Evolutionary conservation across 2,888 invertebrate species (phyloP).

Genomic region (Acleris literana): DNA sequence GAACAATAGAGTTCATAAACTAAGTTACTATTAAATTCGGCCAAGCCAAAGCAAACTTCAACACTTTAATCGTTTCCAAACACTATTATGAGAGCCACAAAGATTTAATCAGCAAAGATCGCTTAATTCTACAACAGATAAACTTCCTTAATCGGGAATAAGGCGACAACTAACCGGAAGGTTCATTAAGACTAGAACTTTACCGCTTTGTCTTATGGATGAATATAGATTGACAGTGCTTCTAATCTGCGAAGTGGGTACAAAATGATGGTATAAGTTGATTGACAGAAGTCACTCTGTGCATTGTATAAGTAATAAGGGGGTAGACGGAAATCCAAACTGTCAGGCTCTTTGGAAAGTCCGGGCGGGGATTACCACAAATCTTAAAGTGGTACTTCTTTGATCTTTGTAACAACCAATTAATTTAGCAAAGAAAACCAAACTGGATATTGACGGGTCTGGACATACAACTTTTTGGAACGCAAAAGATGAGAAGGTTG

Average conservation of each 20-base stretch:
- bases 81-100: constrained; percentile 72
- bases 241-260: constrained; percentile 51
- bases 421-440: constrained; percentile 73
- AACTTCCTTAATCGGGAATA: constrained; percentile 53
- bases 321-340: constrained; percentile 69
- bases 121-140: constrained; percentile 66
- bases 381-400: constrained; percentile 67
- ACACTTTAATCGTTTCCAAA: constrained; percentile 70
- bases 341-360: constrained; percentile 70
- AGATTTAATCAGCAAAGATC: constrained; percentile 73
- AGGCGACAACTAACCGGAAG: constrained; percentile 45
- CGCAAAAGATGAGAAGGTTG: constrained; percentile 47
- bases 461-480: constrained; percentile 28
- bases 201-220: constrained; percentile 43
- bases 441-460: constrained; percentile 64
- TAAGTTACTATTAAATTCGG: constrained; percentile 40
- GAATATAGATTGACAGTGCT: constrained; percentile 43
- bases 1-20: not conserved
- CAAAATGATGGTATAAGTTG: constrained; percentile 61
- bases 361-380: constrained; percentile 63
- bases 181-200: constrained; percentile 42
- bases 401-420: constrained; percentile 78
- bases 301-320: constrained; percentile 55
- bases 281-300: constrained; percentile 70
- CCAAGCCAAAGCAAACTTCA: constrained; percentile 52